Conservation (phyloP, 2,888 invertebrate genomes). For the Clanis bilineata region DNA sequence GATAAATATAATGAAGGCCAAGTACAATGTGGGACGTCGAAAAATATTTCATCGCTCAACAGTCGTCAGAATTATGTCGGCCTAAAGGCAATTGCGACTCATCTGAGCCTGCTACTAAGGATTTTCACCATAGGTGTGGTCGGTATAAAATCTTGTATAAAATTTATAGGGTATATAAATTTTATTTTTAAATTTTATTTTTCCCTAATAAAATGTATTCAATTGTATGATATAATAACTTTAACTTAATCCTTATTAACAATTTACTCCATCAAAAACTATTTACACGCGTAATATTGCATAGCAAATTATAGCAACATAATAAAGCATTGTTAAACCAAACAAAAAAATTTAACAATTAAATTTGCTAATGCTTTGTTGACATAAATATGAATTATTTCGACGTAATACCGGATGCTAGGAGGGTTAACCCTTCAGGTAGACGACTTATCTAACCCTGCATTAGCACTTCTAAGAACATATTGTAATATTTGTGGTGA, state of each 20-base stretch:
- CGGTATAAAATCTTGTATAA: too few species aligned
- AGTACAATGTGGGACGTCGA: too few species aligned
- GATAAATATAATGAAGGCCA: too few species aligned
- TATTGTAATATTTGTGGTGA: conserved; percentile 31
- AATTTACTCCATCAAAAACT: neutral
- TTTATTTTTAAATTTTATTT: too few species aligned
- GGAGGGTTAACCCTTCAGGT: conserved; percentile 37
- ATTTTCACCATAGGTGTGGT: too few species aligned
- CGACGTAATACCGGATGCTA: neutral
- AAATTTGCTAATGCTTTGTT: neutral
- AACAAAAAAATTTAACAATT: neutral
- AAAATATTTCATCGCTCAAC: too few species aligned
- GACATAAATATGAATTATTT: conserved; percentile 13
- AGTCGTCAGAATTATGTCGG: too few species aligned
- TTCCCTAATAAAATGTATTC: too few species aligned
- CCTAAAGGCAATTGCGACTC: too few species aligned
- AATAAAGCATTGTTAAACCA: neutral
- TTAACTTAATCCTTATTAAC: too few species aligned
- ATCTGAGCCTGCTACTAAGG: too few species aligned
- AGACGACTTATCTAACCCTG: conserved; percentile 49
- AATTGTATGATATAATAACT: neutral
- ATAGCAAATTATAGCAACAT: neutral
- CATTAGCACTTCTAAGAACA: conserved; percentile 54
- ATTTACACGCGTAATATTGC: neutral
- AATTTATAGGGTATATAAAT: too few species aligned